These are phyloP conservation scores for Lathronympha strigana DNA, from an alignment of 2,888 invertebrate species.

Conservation along the genomic window DNA sequence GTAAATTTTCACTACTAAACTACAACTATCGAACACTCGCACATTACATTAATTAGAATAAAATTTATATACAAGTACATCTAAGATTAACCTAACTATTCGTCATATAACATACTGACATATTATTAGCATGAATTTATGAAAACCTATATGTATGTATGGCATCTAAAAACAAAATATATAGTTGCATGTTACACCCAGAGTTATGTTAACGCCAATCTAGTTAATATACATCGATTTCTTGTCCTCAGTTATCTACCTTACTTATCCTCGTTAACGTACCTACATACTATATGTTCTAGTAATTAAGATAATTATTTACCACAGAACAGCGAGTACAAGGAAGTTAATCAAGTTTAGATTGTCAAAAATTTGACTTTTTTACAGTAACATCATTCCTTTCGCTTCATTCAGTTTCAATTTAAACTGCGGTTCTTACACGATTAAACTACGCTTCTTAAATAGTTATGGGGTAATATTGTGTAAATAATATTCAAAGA, in stretches of 20 bases:
- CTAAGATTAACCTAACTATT: constrained; percentile 74
- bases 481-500: constrained; percentile 51
- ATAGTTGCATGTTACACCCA: constrained; percentile 23
- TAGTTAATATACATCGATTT: constrained; percentile 39
- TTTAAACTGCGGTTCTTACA: constrained; percentile 11
- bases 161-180: constrained; percentile 59
- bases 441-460: constrained; percentile 23
- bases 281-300: constrained; percentile 49
- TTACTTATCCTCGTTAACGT: constrained; percentile 50
- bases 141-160: constrained; percentile 60
- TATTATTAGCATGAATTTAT: constrained; percentile 54
- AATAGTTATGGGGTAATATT: constrained; percentile 24
- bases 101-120: constrained; percentile 46
- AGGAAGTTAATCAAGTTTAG: constrained; percentile 36
- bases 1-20: constrained; percentile 70
- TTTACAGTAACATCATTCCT: constrained; percentile 9
- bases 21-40: constrained; percentile 83
- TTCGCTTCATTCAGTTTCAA: background rate
- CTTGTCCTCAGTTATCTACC: constrained; percentile 43
- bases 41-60: constrained; percentile 79
- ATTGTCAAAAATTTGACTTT: background rate
- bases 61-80: constrained; percentile 81
- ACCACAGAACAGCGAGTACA: constrained; percentile 66
- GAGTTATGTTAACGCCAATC: constrained; percentile 31
- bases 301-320: constrained; percentile 52